Evolutionary conservation across 2,797 vertebrate genomes (phyloP), one percentile per base, ranked within the genome.

Genomic region (Rhinophrynus dorsalis): DNA sequence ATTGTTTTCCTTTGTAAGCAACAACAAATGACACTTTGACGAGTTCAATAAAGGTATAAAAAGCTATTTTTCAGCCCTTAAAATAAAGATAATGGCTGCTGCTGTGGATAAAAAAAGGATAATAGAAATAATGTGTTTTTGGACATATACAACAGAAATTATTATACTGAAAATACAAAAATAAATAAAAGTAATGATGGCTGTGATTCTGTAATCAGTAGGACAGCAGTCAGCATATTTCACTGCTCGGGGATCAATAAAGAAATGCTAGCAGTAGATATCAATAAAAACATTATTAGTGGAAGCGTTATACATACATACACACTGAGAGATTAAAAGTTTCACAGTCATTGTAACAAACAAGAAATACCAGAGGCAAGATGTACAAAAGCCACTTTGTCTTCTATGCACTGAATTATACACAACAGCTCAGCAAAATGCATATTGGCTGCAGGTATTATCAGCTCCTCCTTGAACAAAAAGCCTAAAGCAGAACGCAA

Each of bases 201-300:
- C 40, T 12, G 33, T 20, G 6, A 26, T 55, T 32, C 17, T 38
- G 32, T 24, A 24, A 23, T 40, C 63, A 29, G 37, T 24, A 9
- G 50, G 50, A 12, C 24, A 5, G 48, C 61, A 9, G 15, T 27
- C 38, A 13, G n/a, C 33, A 42, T 13, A 42, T 42, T 9, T 29
- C 51, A 29, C 5, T 2, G 29, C 40, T 26, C 3, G 1, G 12
- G 40, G 29, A 57, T 67, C 64, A 57, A 67, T 57, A 57, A 35
- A n/a, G 6, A 30, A 56, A 29, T 15, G 20, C 27, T 7, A 13
- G 27, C 13, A 17, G 12, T 5, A 18, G 29, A 26, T 47, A 44
- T 66, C 20, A 55, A 44, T 40, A 44, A 56, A 44, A 55, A 55
- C 5, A 5, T 8, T 27, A 40, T 20, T 37, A 20, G 26, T 26